Conservation (phyloP, 2,113 vertebrate genomes). For the Grammomys surdaster region DNA sequence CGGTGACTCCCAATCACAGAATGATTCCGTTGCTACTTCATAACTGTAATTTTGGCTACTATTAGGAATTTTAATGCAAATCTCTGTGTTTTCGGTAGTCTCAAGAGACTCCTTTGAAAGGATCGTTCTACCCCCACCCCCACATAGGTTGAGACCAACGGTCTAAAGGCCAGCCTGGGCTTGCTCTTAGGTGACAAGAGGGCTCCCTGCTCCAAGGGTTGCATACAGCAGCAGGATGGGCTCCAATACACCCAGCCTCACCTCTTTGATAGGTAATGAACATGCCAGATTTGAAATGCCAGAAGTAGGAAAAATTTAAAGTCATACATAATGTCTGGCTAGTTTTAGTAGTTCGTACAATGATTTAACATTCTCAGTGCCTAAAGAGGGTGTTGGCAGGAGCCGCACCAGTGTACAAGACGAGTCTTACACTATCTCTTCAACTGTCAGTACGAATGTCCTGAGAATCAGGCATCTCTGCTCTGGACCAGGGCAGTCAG, state of each 20-base stretch:
- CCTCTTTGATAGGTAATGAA: too few relatives aligned
- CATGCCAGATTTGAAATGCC: neutral
- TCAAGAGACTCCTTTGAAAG: neutral
- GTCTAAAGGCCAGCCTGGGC: neutral
- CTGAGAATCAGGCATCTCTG: neutral
- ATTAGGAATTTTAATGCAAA: neutral
- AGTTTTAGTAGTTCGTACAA: neutral
- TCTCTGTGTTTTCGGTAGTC: neutral
- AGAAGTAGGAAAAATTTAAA: neutral
- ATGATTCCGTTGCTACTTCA: neutral
- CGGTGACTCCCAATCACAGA: neutral
- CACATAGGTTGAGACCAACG: neutral
- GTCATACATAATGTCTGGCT: neutral
- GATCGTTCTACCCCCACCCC: fast-evolving
- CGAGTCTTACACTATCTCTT: neutral
- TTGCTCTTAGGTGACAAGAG: neutral
- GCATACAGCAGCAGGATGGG: neutral
- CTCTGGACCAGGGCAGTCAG: neutral
- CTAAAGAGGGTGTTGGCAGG: neutral
- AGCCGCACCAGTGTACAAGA: neutral
- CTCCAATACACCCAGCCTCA: neutral
- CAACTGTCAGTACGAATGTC: neutral
- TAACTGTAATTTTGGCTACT: neutral
- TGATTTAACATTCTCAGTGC: neutral
- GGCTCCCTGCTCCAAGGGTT: neutral